Percentiles rank a stretch among this genome's conserved stretches.
Evolutionary conservation across 2,797 vertebrate species (phyloP).

Genomic region (Chaetophractus vellerosus): DNA sequence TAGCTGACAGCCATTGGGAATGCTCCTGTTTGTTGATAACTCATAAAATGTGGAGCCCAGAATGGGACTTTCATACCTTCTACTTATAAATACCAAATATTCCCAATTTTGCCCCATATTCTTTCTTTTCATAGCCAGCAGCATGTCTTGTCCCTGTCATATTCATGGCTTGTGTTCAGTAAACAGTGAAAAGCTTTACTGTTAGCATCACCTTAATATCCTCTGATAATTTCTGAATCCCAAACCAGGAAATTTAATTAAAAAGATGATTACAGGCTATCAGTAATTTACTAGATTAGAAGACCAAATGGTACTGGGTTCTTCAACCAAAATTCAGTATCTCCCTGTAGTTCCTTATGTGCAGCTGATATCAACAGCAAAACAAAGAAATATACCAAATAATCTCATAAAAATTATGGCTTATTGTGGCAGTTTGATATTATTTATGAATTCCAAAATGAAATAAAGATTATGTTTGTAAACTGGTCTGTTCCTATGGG

Average conservation of each 20-base stretch:
- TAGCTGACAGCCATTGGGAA: background rate
- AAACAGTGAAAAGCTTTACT: slow-evolving; percentile 6
- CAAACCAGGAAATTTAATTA: slow-evolving; percentile 31
- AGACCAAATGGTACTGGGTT: background rate
- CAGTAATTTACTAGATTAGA: background rate
- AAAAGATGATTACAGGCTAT: background rate
- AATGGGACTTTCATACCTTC: background rate
- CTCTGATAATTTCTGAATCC: background rate
- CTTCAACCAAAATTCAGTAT: background rate
- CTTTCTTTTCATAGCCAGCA: background rate
- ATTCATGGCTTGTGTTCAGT: background rate
- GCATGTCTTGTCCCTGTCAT: background rate
- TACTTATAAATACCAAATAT: background rate
- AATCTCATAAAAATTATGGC: background rate
- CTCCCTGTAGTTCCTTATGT: background rate
- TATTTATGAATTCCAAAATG: too few relatives aligned
- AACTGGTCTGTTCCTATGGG: too few relatives aligned
- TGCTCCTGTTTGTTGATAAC: background rate
- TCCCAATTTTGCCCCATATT: background rate
- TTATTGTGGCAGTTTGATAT: too few relatives aligned
- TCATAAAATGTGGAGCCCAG: background rate
- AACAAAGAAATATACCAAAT: background rate
- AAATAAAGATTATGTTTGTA: too few relatives aligned
- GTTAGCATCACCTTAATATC: background rate
- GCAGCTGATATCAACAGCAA: background rate